Conservation (phyloP, 2,113 vertebrate species). For the Serilophus lunatus region DNA sequence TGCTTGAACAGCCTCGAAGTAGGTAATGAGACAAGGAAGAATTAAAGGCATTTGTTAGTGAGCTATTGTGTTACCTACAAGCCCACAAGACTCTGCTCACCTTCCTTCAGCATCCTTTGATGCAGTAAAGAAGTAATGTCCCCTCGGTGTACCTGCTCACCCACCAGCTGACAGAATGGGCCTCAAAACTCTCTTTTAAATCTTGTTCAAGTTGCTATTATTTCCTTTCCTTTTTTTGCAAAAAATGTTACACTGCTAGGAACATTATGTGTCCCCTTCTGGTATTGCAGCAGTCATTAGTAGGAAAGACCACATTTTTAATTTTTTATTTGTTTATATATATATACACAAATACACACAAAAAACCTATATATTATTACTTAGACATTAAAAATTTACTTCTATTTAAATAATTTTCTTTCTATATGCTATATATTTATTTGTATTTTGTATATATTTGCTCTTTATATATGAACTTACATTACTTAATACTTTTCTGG, state of each 20-base stretch:
- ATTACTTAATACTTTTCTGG: background rate
- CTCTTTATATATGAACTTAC: background rate
- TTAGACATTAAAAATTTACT: background rate
- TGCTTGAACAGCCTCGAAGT: background rate
- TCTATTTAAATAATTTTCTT: background rate
- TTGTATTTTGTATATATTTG: background rate
- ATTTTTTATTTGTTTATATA: too few species aligned
- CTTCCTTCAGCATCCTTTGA: background rate
- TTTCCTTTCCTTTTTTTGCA: background rate
- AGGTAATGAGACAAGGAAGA: background rate
- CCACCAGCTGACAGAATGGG: rapidly evolving
- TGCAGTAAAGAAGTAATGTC: rapidly evolving
- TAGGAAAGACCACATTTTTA: background rate
- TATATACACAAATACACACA: background rate
- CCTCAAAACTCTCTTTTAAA: background rate
- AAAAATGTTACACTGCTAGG: background rate
- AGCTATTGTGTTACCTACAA: background rate
- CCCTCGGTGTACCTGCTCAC: rapidly evolving
- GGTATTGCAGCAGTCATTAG: background rate
- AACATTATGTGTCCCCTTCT: background rate
- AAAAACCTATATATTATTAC: background rate
- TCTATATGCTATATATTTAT: background rate
- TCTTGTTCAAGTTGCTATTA: background rate
- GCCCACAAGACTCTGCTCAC: too few species aligned
- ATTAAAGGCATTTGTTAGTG: background rate